These are phyloP conservation scores for Exephanes ischioxanthus DNA, from an alignment of 2,888 invertebrate species.

Conservation along the genomic window DNA sequence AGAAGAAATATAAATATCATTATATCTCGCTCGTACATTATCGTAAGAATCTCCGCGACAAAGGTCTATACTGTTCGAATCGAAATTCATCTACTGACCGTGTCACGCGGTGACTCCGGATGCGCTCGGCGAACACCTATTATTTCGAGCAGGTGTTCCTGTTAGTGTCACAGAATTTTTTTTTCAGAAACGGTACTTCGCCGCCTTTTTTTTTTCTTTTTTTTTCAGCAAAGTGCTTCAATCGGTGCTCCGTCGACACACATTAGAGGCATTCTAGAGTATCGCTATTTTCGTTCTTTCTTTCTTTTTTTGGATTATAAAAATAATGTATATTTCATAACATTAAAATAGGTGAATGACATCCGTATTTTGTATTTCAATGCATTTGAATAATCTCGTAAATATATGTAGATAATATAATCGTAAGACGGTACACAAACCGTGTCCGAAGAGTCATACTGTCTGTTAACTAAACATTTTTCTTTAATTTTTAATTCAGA, in stretches of 20 bases:
- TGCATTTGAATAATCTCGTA: constrained; percentile 61
- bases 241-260: constrained; percentile 13
- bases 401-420: constrained; percentile 42
- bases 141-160: constrained; percentile 80
- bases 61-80: constrained; percentile 37
- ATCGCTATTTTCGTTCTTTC: background rate
- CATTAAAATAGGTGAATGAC: constrained; percentile 58
- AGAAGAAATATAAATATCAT: constrained; percentile 51
- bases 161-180: constrained; percentile 61
- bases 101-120: constrained; percentile 63
- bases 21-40: constrained; percentile 56
- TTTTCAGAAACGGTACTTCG: constrained; percentile 55
- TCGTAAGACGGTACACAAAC: constrained; percentile 41
- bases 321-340: constrained; percentile 63
- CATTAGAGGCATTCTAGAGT: constrained; percentile 14
- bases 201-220: constrained; percentile 37
- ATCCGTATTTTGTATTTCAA: constrained; percentile 64
- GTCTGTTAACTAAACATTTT: background rate
- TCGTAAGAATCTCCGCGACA: background rate
- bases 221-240: constrained; percentile 9
- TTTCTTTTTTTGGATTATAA: constrained; percentile 50
- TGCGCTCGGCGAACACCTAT: constrained; percentile 73
- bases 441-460: constrained; percentile 39
- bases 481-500: constrained; percentile 40
- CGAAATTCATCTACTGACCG: constrained; percentile 68